phyloP scores from a whole-genome alignment of 2,113 vertebrate genomes.

The Phainopepla nitens region DNA sequence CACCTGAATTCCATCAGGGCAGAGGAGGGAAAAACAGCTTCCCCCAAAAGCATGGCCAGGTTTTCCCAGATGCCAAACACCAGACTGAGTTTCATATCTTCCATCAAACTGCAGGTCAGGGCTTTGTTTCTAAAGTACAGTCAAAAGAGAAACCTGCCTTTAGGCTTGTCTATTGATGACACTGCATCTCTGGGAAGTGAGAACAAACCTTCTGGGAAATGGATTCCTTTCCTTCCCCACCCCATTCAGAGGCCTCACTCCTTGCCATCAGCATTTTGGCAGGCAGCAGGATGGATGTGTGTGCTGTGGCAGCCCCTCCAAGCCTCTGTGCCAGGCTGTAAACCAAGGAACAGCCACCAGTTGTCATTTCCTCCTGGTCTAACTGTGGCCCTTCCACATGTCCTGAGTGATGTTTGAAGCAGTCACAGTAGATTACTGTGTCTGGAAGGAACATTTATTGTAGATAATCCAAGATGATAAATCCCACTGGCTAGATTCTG shows the following conservation, averaged over 20 bases:
- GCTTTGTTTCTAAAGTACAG: background rate
- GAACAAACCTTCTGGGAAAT: background rate
- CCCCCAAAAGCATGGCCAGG: background rate
- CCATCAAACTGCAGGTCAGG: background rate
- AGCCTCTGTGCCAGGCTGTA: background rate
- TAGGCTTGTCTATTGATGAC: background rate
- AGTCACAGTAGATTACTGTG: background rate
- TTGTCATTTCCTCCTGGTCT: constrained; percentile 14
- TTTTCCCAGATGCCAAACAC: background rate
- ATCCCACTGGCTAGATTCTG: background rate
- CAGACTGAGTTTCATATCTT: background rate
- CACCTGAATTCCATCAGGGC: accelerated
- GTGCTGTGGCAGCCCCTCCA: background rate
- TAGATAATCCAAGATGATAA: constrained; percentile 12
- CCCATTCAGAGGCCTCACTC: background rate
- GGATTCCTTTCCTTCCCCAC: background rate
- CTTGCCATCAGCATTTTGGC: background rate
- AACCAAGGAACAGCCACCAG: background rate
- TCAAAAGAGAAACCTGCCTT: background rate
- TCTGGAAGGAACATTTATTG: background rate
- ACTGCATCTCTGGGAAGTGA: background rate
- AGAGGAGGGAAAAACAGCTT: background rate
- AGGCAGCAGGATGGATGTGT: background rate
- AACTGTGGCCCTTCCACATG: background rate
- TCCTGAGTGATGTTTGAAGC: background rate